Base-by-base conservation (phyloP, 2,888 invertebrate genomes). In the Hyppa rectilinea region DNA sequence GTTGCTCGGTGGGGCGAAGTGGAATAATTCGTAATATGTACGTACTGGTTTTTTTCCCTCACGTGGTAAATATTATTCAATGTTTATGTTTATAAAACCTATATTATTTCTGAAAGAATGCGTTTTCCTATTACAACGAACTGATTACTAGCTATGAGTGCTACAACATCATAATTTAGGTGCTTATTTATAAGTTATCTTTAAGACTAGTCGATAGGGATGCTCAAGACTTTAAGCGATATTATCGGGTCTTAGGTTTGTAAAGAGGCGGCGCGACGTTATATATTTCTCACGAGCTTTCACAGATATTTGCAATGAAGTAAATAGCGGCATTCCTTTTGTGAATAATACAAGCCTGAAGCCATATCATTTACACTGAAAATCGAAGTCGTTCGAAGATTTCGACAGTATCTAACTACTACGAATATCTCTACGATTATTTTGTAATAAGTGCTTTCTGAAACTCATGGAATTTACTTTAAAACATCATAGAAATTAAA, bases 211-310 rank as follows among this genome's bases (percentile, higher is more conserved):
- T 49, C 26, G 60, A 56, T 75, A 76, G 66, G 66, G 66, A 60
- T 60, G 43, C 52, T 50, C 63, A 66, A 60, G 70, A 2, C 50
- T 75, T 43, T 59, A 63, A 70, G 66, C 63, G 45, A 60, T 70
- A 62, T 17, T 52, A 66, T 75, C 63, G 7, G 20, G 36, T 17
- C 43, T 47, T 45, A 12, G 34, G 61, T 56, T 47, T 50, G 34
- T 29, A 40, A 62, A 55, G 65, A 59, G 36, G 29, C 36, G 17
- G 23, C 29, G 34, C 45, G n/a, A 23, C n/a, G 45, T n/a, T 52
- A 65, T 36, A 38, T 71, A 65, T 78, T 71, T 65, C 38, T 65
- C 29, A 61, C 29, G 29, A 66, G 65, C 52, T 62, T 72, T 78
- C 73, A 36, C 49, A 49, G 23, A 61, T 59, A 38, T 58, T 56